These are phyloP conservation scores for Drosophila arizonae DNA, from an alignment of 1,140 invertebrate species.

Conservation along the genomic window DNA sequence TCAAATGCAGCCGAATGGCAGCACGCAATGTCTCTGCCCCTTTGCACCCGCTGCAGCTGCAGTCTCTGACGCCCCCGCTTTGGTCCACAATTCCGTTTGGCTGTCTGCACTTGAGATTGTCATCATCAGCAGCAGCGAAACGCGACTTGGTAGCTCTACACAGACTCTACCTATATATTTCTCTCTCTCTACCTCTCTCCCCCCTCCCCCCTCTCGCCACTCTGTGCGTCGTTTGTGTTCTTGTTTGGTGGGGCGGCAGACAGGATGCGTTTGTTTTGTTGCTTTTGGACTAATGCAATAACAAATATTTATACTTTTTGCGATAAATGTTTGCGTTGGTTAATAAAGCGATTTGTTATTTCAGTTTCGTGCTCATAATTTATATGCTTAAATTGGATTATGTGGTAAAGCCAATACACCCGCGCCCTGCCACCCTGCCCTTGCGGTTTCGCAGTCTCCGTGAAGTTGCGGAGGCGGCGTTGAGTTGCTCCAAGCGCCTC, in stretches of 20 bases:
- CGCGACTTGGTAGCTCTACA: slow-evolving; percentile 29
- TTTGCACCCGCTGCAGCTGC: not conserved
- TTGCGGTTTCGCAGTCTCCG: not conserved
- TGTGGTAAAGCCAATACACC: slow-evolving; percentile 33
- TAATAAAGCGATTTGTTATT: slow-evolving; percentile 82
- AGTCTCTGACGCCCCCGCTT: not conserved
- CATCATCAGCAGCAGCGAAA: slow-evolving; percentile 44
- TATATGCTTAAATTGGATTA: slow-evolving; percentile 79
- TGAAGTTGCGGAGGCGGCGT: slow-evolving; percentile 41
- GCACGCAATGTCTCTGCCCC: slow-evolving; percentile 15
- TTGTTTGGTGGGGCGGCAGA: not conserved
- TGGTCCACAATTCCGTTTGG: slow-evolving; percentile 6
- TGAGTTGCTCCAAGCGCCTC: slow-evolving; percentile 55
- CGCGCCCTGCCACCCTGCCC: not conserved
- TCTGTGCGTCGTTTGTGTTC: not conserved
- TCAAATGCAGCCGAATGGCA: slow-evolving; percentile 13
- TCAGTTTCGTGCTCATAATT: slow-evolving; percentile 72
- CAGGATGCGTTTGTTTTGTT: slow-evolving; percentile 34
- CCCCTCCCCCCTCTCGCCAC: not conserved
- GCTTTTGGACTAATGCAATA: slow-evolving; percentile 66
- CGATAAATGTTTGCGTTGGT: slow-evolving; percentile 81
- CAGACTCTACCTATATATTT: too few species aligned
- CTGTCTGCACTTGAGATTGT: slow-evolving; percentile 63
- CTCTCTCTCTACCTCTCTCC: not conserved
- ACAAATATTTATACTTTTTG: slow-evolving; percentile 82